Base-by-base conservation (phyloP, 2,113 vertebrate species). In the Onychostruthus taczanowskii region DNA sequence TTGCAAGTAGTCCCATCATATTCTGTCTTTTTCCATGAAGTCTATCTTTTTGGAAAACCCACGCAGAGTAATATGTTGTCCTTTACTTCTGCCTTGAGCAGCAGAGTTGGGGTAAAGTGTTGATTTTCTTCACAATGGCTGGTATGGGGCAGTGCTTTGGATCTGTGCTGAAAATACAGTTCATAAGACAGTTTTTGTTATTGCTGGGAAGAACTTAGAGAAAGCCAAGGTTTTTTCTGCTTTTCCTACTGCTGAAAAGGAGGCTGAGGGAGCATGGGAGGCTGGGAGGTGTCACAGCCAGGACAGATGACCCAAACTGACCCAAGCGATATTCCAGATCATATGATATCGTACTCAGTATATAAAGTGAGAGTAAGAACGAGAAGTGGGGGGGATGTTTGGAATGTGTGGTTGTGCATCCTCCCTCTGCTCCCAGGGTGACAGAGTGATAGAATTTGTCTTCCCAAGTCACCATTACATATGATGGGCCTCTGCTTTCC, bases 361-460 rank as follows among this genome's bases (percentile, higher is more conserved):
- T 3, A 13, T 41, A 47, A 47, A 49, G 11, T 19, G 26, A 14
- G 9, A 5, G 14, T 8, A 23, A 31, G 41, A 47, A 19, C 7
- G 9, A 23, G 21, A n/a, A 55, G 7, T 7, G 9, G 5, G 12
- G 6, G 9, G 9, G 1, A 6, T 68, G 9, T 62, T 62, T 76
- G 62, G 16, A 47, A 17, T 33, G 33, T 27, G 11, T 37, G 11
- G 2, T 16, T 43, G 27, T 61, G 12, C 3, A 7, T 21, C 2
- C 6, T 27, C 6, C 6, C 12, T 33, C 3, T 6, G 3, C 6
- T 4, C 9, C 0, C 9, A 37, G 6, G 8, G 10, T 27, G 13
- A 44, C 14, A 50, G 22, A 56, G 10, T 31, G 44, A 33, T 8
- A 13, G 4, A 4, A 10, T 47, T 62, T 55, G 8, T 62, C 55